Conservation (phyloP, 1,140 invertebrate species). For the Cephus cinctus region DNA sequence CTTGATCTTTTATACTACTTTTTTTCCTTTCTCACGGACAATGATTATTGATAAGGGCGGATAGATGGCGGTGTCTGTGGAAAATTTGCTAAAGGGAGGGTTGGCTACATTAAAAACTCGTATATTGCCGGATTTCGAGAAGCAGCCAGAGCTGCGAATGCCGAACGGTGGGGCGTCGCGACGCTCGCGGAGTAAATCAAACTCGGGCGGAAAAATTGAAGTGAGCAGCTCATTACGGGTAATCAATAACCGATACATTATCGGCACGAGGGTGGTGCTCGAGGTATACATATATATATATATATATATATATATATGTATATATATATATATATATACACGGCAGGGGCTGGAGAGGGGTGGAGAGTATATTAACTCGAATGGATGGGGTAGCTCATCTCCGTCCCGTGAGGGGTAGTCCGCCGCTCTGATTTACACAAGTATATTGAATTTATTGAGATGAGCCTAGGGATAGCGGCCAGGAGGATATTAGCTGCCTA, state of each 20-base stretch:
- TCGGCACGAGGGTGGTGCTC: constrained; percentile 16
- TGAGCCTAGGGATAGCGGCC: constrained; percentile 56
- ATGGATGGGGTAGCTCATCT: constrained; percentile 37
- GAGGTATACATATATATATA: not conserved
- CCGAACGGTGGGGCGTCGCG: constrained; percentile 3
- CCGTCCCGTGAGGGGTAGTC: constrained; percentile 30
- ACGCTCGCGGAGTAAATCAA: constrained; percentile 9
- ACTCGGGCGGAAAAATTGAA: constrained; percentile 9
- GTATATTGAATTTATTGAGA: constrained; percentile 60
- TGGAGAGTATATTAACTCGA: too few species aligned
- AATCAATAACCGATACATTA: constrained; percentile 52
- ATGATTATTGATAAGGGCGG: too few species aligned
- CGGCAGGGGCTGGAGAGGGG: constrained; percentile 2
- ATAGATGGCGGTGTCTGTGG: too few species aligned
- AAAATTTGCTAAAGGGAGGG: too few species aligned
- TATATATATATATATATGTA: not conserved
- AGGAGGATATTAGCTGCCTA: constrained; percentile 58
- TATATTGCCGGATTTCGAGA: not conserved
- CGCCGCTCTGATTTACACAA: constrained; percentile 55
- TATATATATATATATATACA: not conserved
- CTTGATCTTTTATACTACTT: too few species aligned
- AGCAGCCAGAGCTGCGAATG: not conserved
- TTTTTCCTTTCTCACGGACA: too few species aligned
- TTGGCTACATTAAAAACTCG: not conserved
- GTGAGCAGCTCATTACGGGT: constrained; percentile 40